Percentiles rank a stretch among this genome's conserved stretches.
Conservation (phyloP, 2,888 invertebrate species). For the Amblyjoppa fuscipennis region DNA sequence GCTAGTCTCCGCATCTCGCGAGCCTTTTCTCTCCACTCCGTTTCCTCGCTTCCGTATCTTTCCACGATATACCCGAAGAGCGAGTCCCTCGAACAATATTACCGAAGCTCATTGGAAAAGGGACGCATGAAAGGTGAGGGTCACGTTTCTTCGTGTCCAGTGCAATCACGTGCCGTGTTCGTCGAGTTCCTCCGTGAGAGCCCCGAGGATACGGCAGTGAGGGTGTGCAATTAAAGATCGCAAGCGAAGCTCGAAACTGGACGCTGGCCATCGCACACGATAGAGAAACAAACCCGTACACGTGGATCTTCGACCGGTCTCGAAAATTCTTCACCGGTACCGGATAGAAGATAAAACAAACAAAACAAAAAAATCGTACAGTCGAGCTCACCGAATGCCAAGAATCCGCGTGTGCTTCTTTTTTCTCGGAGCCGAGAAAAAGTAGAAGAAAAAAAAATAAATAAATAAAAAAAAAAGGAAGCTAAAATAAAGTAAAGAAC, state of each 20-base stretch:
- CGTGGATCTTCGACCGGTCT: slow-evolving; percentile 50
- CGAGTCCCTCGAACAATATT: not conserved
- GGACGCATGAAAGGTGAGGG: slow-evolving; percentile 30
- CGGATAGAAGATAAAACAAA: not conserved
- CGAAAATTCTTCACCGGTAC: slow-evolving; percentile 53
- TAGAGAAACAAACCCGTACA: slow-evolving; percentile 19
- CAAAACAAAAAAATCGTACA: slow-evolving; percentile 34
- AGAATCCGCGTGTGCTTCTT: slow-evolving; percentile 60
- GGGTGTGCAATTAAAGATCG: slow-evolving; percentile 75
- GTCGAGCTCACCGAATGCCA: slow-evolving; percentile 57
- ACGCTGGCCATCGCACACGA: slow-evolving; percentile 71
- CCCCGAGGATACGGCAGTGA: slow-evolving; percentile 23
- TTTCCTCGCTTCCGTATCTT: slow-evolving; percentile 36
- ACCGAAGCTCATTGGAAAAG: slow-evolving; percentile 1
- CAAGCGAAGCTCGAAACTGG: slow-evolving; percentile 76
- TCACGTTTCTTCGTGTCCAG: slow-evolving; percentile 55
- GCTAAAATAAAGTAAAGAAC: not conserved
- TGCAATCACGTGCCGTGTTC: slow-evolving; percentile 40
- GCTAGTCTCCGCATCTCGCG: slow-evolving; percentile 40
- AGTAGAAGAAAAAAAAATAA: slow-evolving; percentile 16
- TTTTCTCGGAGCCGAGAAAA: slow-evolving; percentile 28
- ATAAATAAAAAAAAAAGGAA: slow-evolving; percentile 13
- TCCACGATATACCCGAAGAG: not conserved
- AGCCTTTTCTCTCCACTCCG: slow-evolving; percentile 38
- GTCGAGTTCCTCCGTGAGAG: slow-evolving; percentile 24